These are phyloP conservation scores for Cephus rjabovi DNA, from an alignment of 2,888 invertebrate species.

Conservation along the genomic window DNA sequence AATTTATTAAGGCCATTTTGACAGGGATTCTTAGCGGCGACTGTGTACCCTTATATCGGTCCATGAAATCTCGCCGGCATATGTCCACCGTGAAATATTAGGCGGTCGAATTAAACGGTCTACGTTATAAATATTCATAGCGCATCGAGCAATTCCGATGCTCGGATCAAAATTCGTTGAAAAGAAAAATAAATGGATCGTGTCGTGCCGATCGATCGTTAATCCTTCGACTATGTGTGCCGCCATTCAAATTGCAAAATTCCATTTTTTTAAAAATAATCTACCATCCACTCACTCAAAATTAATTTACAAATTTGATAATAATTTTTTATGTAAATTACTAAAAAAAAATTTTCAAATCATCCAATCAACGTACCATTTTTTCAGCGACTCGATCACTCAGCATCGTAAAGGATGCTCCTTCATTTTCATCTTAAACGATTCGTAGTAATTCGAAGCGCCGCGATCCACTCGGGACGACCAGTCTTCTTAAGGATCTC, in stretches of 20 bases:
- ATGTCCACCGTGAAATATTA: constrained; percentile 33
- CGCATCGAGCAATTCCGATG: constrained; percentile 36
- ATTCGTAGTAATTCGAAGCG: neutral
- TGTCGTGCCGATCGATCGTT: constrained; percentile 13
- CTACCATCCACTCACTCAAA: constrained; percentile 32
- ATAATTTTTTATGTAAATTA: constrained; percentile 1
- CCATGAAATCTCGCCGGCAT: constrained; percentile 5
- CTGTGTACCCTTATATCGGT: constrained; percentile 8
- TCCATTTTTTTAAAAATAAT: neutral
- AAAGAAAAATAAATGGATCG: neutral
- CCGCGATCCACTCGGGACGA: neutral
- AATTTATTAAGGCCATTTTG: constrained; percentile 33
- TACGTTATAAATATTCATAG: constrained; percentile 56
- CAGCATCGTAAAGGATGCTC: neutral
- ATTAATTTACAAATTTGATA: constrained; percentile 45
- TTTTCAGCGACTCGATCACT: neutral
- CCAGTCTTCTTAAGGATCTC: neutral
- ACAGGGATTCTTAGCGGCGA: constrained; percentile 32
- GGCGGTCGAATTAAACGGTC: constrained; percentile 18
- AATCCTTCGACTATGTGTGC: constrained; percentile 6
- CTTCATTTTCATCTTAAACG: neutral
- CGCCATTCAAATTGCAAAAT: neutral
- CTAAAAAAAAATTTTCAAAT: constrained; percentile 12
- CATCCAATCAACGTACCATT: neutral
- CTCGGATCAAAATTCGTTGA: constrained; percentile 7